Conservation (phyloP, 2,113 vertebrate species). For the Heteronetta atricapilla region DNA sequence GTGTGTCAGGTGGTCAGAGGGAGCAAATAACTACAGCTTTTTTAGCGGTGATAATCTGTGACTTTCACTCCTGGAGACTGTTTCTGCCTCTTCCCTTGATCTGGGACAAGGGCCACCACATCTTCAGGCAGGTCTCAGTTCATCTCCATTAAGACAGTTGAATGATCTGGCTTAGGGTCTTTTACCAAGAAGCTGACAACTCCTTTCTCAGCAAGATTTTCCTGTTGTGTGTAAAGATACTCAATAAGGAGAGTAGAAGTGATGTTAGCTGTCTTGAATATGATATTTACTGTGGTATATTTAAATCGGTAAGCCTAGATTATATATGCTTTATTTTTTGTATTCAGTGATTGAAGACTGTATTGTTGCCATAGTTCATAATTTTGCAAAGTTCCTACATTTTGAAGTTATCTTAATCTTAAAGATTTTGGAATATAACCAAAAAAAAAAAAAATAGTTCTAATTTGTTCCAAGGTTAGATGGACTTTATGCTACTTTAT, state of each 20-base stretch:
- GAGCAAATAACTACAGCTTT: neutral
- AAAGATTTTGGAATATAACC: neutral
- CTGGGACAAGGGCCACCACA: neutral
- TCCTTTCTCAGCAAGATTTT: neutral
- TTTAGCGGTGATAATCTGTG: neutral
- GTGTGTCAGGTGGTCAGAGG: neutral
- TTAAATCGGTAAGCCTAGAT: neutral
- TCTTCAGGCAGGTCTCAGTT: neutral
- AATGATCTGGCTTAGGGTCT: neutral
- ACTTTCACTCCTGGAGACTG: neutral
- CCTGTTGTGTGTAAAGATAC: neutral
- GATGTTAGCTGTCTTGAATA: neutral
- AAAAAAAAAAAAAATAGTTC: neutral
- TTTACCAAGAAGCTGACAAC: neutral
- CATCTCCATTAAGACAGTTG: neutral
- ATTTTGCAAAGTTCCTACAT: neutral
- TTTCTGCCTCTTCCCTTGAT: neutral
- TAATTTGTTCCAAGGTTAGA: neutral
- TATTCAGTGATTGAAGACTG: neutral
- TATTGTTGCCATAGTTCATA: neutral
- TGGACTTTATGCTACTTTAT: neutral
- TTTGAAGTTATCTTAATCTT: neutral
- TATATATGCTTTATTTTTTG: neutral
- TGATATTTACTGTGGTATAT: neutral
- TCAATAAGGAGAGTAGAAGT: neutral